Evolutionary conservation across 2,888 invertebrate genomes (phyloP).

Genomic region (Drosophila colorata): DNA sequence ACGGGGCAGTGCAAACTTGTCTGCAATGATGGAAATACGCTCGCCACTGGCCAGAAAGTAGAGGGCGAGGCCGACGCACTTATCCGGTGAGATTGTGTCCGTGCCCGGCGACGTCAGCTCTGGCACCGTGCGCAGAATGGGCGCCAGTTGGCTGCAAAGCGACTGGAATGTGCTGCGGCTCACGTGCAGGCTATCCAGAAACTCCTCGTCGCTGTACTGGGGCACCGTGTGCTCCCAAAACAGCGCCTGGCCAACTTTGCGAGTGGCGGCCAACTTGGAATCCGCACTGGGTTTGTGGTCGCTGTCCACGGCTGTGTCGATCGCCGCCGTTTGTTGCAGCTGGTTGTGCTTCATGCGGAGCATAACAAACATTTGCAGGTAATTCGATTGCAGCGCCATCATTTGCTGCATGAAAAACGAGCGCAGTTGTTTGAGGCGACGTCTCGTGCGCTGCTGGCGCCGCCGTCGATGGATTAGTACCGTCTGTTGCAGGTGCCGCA

Average conservation of each 20-base stretch:
- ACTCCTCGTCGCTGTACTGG: conserved; percentile 68
- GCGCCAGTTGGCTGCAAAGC: conserved; percentile 71
- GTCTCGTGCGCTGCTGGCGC: conserved; percentile 67
- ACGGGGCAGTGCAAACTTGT: conserved; percentile 76
- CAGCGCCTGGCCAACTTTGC: neutral
- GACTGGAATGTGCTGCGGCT: conserved; percentile 74
- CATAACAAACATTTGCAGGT: conserved; percentile 69
- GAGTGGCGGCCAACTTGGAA: too few relatives aligned
- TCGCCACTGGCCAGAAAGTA: conserved; percentile 82
- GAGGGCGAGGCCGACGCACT: conserved; percentile 80
- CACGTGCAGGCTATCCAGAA: conserved; percentile 81
- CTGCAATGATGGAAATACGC: conserved; percentile 76
- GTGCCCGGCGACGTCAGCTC: conserved; percentile 17
- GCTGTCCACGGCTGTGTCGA: neutral
- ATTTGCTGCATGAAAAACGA: conserved; percentile 79
- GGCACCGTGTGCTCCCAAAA: conserved; percentile 61
- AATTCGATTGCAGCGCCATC: conserved; percentile 78
- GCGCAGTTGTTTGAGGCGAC: conserved; percentile 70
- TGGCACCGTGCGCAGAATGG: conserved; percentile 37
- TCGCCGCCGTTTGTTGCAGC: conserved; percentile 6
- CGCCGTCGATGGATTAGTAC: conserved; percentile 78
- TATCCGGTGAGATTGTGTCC: conserved; percentile 69
- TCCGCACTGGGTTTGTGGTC: neutral
- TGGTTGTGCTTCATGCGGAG: conserved; percentile 53
- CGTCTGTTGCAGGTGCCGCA: conserved; percentile 75